Evolutionary conservation across 2,797 vertebrate species (phyloP).

Genomic region (Cirrhinus molitorella): DNA sequence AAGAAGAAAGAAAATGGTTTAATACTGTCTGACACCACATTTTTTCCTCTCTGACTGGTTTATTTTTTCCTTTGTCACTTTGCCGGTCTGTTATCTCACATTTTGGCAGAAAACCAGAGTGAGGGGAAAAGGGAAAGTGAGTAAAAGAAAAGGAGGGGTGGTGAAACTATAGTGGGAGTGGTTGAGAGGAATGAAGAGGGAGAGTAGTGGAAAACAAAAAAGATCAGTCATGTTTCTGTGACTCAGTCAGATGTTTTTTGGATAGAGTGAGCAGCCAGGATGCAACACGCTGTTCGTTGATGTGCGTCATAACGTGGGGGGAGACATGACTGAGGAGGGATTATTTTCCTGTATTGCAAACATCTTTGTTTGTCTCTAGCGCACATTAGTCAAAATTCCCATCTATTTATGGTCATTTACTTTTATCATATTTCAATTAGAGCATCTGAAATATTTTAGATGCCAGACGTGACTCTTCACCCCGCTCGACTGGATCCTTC

Average conservation of each 20-base stretch:
- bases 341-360: constrained; percentile 47
- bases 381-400: not conserved
- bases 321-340: constrained; percentile 27
- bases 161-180: constrained; percentile 53
- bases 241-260: constrained; percentile 55
- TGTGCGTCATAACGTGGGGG: constrained; percentile 44
- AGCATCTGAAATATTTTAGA: constrained; percentile 26
- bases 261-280: constrained; percentile 44
- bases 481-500: constrained; percentile 1
- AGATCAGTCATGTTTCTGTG: constrained; percentile 53
- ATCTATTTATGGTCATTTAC: constrained; percentile 29
- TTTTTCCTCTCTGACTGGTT: constrained; percentile 49
- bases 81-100: constrained; percentile 52
- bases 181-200: constrained; percentile 32
- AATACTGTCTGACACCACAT: constrained; percentile 29
- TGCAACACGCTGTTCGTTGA: constrained; percentile 12
- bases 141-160: constrained; percentile 29
- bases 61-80: constrained; percentile 57
- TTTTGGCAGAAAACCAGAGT: constrained; percentile 51
- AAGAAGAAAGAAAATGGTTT: not conserved
- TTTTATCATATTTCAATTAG: not conserved
- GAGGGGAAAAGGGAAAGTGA: constrained; percentile 48
- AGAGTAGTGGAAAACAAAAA: constrained; percentile 44
- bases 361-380: not conserved
- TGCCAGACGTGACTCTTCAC: constrained; percentile 10